A percentile compares a stretch with the other conserved stretches of the same genome.
Conservation (phyloP, 2,797 vertebrate species). For the Melanotaenia trifasciata region DNA sequence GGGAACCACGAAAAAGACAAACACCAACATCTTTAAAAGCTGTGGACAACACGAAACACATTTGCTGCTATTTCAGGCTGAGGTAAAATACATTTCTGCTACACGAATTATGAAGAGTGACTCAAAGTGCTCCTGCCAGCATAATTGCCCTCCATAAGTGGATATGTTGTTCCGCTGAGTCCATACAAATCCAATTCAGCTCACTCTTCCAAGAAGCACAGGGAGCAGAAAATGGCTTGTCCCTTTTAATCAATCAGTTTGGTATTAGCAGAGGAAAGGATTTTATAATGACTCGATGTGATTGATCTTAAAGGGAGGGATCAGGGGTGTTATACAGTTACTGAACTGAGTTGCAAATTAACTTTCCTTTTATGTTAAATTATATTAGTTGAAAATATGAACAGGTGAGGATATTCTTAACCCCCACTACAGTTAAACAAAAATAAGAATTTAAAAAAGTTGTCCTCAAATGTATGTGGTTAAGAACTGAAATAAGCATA, state of each 20-base stretch:
- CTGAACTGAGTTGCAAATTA: constrained; percentile 17
- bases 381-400: background rate
- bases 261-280: constrained; percentile 38
- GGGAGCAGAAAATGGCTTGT: constrained; percentile 76
- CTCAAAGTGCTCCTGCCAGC: constrained; percentile 63
- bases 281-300: constrained; percentile 48
- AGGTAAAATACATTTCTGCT: constrained; percentile 38
- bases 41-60: constrained; percentile 26
- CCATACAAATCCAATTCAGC: constrained; percentile 77
- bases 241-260: constrained; percentile 73
- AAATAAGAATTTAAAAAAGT: background rate
- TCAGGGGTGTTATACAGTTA: constrained; percentile 11
- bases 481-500: constrained; percentile 2
- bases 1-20: constrained; percentile 39
- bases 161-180: constrained; percentile 67
- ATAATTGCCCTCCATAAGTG: constrained; percentile 73
- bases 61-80: constrained; percentile 25
- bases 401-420: background rate
- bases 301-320: constrained; percentile 40
- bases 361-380: constrained; percentile 5
- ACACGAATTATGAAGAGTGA: constrained; percentile 50
- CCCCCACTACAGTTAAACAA: background rate
- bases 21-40: constrained; percentile 33
- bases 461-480: background rate
- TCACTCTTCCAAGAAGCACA: constrained; percentile 58